phyloP scores from a whole-genome alignment of 64 coral and sea anemone genomes.

The Dendronephthya gigantea region DNA sequence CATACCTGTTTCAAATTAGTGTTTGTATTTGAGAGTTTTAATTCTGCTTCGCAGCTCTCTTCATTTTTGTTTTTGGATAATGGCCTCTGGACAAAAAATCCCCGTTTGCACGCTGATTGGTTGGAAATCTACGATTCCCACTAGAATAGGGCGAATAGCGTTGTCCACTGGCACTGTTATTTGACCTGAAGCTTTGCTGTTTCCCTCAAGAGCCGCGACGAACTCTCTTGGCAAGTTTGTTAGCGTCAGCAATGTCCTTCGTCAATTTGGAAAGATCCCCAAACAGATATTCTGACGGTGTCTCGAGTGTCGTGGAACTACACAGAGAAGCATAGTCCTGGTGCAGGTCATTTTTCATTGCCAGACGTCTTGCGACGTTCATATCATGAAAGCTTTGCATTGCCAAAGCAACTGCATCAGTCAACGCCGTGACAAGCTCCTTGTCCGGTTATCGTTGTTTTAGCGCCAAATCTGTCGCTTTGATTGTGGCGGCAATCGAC shows the following conservation, averaged over 20 bases:
- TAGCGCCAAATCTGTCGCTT: conserved; percentile 12
- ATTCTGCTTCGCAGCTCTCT: conserved; percentile 12
- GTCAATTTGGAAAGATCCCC: conserved; percentile 15
- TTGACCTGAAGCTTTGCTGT: not conserved
- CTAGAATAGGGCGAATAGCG: not conserved
- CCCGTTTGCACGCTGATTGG: not conserved
- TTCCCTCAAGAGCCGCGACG: not conserved
- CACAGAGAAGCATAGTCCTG: not conserved
- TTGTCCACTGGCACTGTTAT: not conserved
- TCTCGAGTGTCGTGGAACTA: not conserved
- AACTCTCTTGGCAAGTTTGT: not conserved
- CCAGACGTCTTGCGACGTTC: not conserved
- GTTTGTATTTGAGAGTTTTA: not conserved
- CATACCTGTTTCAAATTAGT: not conserved
- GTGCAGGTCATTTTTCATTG: conserved; percentile 10
- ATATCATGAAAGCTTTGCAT: conserved; percentile 8
- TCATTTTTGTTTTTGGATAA: conserved; percentile 9
- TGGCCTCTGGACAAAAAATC: conserved; percentile 13
- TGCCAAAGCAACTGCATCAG: not conserved
- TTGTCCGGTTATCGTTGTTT: conserved; percentile 3
- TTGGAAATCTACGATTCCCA: not conserved
- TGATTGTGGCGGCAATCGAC: conserved; percentile 1
- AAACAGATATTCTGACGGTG: conserved; percentile 7
- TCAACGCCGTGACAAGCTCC: conserved; percentile 12
- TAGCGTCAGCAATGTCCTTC: conserved; percentile 9